phyloP scores from a whole-genome alignment of 1,140 invertebrate species.

The Ptiloglossa arizonensis region DNA sequence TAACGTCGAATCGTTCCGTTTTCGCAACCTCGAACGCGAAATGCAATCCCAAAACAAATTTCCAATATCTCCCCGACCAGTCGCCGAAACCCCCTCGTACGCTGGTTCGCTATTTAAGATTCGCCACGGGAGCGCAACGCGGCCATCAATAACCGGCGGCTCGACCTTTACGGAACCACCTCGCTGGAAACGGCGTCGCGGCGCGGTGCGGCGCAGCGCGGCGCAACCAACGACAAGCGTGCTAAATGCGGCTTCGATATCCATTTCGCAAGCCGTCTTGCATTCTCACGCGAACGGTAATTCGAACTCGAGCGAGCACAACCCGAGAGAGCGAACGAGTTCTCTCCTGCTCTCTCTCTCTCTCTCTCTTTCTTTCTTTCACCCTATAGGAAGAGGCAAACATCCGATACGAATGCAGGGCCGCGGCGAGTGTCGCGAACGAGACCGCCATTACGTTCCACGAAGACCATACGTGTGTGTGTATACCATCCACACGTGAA shows the following conservation, averaged over 20 bases:
- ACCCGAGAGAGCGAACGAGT: not conserved
- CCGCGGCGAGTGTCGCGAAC: too few relatives aligned
- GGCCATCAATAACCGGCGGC: conserved; percentile 38
- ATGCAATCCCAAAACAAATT: conserved; percentile 34
- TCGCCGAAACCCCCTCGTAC: too few relatives aligned
- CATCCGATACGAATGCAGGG: too few relatives aligned
- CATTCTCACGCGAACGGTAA: conserved; percentile 28
- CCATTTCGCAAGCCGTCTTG: conserved; percentile 28
- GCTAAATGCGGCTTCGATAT: conserved; percentile 47
- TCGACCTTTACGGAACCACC: conserved; percentile 26
- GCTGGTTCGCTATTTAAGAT: conserved; percentile 36
- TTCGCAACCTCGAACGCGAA: conserved; percentile 4
- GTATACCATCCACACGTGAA: too few relatives aligned
- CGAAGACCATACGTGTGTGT: not conserved
- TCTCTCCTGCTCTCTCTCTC: too few relatives aligned
- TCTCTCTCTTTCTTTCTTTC: too few relatives aligned
- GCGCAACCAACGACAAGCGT: conserved; percentile 33
- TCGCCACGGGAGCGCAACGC: conserved; percentile 34
- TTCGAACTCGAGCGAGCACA: conserved; percentile 14
- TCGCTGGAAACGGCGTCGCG: conserved; percentile 34
- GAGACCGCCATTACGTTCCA: not conserved
- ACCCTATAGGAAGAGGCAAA: too few relatives aligned
- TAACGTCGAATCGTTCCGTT: not conserved
- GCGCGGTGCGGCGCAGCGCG: too few relatives aligned
- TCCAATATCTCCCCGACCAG: conserved; percentile 27